A percentile compares a stretch with the other conserved stretches of the same genome.
phyloP scores from a whole-genome alignment of 1,140 invertebrate genomes.

The Macrotrachela quadricornifera region DNA sequence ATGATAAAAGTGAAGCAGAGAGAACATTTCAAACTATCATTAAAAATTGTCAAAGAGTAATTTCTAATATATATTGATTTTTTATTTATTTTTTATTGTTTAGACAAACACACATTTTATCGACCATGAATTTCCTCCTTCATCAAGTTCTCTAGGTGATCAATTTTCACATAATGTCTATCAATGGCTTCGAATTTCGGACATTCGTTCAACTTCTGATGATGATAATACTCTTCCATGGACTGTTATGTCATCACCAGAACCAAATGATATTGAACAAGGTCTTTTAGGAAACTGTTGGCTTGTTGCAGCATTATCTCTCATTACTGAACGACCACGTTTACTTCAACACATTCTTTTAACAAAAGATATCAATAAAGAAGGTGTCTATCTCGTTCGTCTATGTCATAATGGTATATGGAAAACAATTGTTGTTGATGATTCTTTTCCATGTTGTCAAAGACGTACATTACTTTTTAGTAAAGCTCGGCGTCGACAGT shows the following conservation, averaged over 20 bases:
- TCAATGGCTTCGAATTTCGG: no score
- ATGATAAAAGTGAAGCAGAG: no score
- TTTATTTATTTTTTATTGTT: no score
- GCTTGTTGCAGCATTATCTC: conserved; percentile 48
- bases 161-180: no score
- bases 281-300: conserved; percentile 7
- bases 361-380: conserved; percentile 55
- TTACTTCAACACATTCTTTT: conserved; percentile 73
- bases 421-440: conserved; percentile 83
- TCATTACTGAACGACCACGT: conserved; percentile 75
- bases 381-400: conserved; percentile 64
- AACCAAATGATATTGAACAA: conserved; percentile 6
- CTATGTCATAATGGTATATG: conserved; percentile 85
- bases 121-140: no score
- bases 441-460: conserved; percentile 78
- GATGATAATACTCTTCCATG: no score
- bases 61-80: no score
- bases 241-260: neutral
- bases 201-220: no score
- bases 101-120: no score
- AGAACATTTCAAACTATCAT: no score
- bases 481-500: conserved; percentile 78
- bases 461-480: conserved; percentile 55
- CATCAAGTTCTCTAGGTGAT: no score
- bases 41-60: no score